Evolutionary conservation across 2,888 invertebrate species (phyloP), one percentile per base, ranked within the genome.

Genomic region (Norana najaformis): DNA sequence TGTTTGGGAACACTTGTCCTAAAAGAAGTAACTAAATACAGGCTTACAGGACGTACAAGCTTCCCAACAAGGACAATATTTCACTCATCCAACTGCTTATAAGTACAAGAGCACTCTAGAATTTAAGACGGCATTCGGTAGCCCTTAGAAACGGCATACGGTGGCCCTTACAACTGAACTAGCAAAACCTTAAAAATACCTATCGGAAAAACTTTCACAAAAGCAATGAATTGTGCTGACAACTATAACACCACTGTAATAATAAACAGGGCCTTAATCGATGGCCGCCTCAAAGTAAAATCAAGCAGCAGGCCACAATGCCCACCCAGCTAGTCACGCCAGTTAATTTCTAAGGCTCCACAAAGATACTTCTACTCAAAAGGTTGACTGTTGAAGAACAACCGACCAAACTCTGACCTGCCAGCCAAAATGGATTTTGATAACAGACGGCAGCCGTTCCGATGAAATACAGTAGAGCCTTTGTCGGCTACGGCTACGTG

Each of bases 381-480:
- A 69, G 69, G n/a, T 69, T n/a, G 30, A 69, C 69, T 69, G 69
- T 69, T 69, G 11, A 30, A 69, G 8, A 69, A 69, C 69, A 69
- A 69, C 69, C 30, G n/a, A 6, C 69, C 0, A 69, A 69, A 69
- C 69, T 69, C 69, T 69, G 69, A 30, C 69, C n/a, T 69, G 69
- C 69, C 69, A 69, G 30, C n/a, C 69, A 69, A 69, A 69, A 69
- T 69, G 69, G 69, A 69, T 69, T n/a, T 69, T 69, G 69, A 69
- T 16, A 69, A 69, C 69, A 69, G n/a, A 8, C 69, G 30, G 69
- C 69, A 1, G n/a, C 69, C n/a, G 69, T 69, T 69, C 16, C n/a
- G 30, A n/a, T 8, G 30, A 30, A 69, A 69, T 8, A 69, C 69
- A 69, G n/a, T n/a, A 1, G 69, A 30, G 69, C n/a, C 69, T 69